Conservation (phyloP, 2,797 vertebrate genomes). For the Kryptolebias ocellatus region DNA sequence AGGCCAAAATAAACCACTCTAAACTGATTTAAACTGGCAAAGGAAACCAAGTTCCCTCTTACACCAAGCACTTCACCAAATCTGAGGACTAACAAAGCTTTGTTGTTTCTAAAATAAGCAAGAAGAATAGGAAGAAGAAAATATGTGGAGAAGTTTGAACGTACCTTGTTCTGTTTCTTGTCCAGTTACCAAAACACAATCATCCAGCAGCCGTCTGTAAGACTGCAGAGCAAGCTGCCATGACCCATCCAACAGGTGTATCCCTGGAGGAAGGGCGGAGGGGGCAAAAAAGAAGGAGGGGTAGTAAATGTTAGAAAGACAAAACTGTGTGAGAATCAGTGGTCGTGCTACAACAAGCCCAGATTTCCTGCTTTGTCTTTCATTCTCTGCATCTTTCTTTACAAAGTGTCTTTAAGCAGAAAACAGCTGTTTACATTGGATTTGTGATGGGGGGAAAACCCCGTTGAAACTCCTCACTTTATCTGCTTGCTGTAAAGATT, state of each 20-base stretch:
- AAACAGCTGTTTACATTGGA: neutral
- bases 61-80: neutral
- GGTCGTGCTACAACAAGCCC: constrained; percentile 23
- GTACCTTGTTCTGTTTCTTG: constrained; percentile 44
- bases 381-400: neutral
- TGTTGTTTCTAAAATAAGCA: neutral
- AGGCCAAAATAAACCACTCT: constrained; percentile 18
- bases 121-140: neutral
- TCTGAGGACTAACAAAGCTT: neutral
- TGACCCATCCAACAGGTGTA: constrained; percentile 65
- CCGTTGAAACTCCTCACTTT: neutral
- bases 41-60: neutral
- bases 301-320: constrained; percentile 1
- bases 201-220: constrained; percentile 4
- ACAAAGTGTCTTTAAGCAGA: neutral
- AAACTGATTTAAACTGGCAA: constrained; percentile 1
- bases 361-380: constrained; percentile 27
- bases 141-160: neutral
- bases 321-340: constrained; percentile 15
- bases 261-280: constrained; percentile 58
- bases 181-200: constrained; percentile 3
- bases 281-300: constrained; percentile 30
- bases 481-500: too few species aligned
- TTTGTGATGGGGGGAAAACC: neutral
- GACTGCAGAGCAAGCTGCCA: constrained; percentile 29